phyloP scores from a whole-genome alignment of 2,113 vertebrate genomes.

The Chroicocephalus ridibundus region DNA sequence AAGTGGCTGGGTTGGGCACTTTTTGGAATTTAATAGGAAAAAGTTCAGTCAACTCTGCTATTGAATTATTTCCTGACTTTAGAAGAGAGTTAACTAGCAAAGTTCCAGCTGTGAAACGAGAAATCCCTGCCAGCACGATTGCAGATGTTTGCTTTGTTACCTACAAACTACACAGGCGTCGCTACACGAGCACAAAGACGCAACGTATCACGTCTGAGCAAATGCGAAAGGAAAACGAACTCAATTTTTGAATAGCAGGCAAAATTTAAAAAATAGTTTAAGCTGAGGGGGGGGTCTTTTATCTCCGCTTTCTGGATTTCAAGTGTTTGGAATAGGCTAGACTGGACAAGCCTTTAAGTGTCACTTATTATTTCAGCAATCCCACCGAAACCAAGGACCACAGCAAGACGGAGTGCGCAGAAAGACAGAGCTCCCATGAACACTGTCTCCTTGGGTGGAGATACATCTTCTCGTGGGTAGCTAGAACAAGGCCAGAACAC shows the following conservation, averaged over 20 bases:
- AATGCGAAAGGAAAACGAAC: not conserved
- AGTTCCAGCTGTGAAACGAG: not conserved
- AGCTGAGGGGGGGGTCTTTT: not conserved
- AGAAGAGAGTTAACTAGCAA: not conserved
- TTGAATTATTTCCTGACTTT: not conserved
- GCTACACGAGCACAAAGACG: rapidly evolving
- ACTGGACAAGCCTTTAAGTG: not conserved
- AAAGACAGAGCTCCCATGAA: too few relatives aligned
- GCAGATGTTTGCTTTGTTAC: not conserved
- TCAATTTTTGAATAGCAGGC: rapidly evolving
- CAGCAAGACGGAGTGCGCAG: not conserved
- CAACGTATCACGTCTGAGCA: rapidly evolving
- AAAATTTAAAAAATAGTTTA: not conserved
- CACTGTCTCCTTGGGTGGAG: not conserved
- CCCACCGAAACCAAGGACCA: not conserved
- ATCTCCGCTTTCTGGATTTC: not conserved
- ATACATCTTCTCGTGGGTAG: not conserved
- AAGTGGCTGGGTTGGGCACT: not conserved
- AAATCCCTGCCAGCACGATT: not conserved
- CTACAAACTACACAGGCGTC: not conserved
- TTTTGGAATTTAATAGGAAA: not conserved
- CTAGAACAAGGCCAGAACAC: not conserved
- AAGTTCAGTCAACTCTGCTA: not conserved
- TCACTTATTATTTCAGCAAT: not conserved
- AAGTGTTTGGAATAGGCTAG: not conserved